Conservation (phyloP, 2,797 vertebrate genomes). For the Acanthiza pusilla region DNA sequence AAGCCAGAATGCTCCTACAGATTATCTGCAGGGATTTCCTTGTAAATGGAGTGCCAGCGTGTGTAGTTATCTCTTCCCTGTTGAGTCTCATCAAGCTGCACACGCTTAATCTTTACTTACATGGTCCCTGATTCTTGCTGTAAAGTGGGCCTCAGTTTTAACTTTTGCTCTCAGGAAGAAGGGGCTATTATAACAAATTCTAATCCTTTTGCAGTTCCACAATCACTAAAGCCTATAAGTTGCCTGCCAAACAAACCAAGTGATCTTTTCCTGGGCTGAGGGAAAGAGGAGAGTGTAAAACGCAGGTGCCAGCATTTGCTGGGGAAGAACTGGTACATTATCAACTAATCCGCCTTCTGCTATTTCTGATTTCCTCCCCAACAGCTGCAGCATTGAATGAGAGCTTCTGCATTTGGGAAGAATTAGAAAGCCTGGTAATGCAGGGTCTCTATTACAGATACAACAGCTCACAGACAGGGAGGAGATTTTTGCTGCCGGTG, state of each 20-base stretch:
- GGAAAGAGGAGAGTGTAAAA: constrained; percentile 59
- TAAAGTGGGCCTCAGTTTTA: constrained; percentile 58
- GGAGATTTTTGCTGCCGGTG: constrained; percentile 50
- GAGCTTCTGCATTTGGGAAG: constrained; percentile 69
- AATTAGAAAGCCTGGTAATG: constrained; percentile 61
- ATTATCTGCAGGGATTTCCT: constrained; percentile 55
- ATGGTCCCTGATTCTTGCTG: constrained; percentile 4
- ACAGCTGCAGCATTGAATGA: constrained; percentile 69
- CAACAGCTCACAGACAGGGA: constrained; percentile 60
- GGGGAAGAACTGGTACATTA: constrained; percentile 71
- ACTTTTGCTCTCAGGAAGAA: constrained; percentile 58
- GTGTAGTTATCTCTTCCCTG: constrained; percentile 38
- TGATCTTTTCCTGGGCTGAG: constrained; percentile 53
- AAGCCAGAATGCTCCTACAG: constrained; percentile 16
- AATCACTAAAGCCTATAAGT: constrained; percentile 52
- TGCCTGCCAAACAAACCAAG: constrained; percentile 52
- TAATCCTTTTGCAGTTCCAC: constrained; percentile 46
- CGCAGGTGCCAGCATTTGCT: constrained; percentile 71
- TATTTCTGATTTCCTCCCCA: constrained; percentile 72
- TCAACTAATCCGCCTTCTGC: constrained; percentile 72
- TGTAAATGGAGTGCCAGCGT: constrained; percentile 36
- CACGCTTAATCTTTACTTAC: constrained; percentile 48
- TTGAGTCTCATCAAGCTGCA: constrained; percentile 39
- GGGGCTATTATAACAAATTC: constrained; percentile 52
- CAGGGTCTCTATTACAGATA: constrained; percentile 58